Evolutionary conservation across 1,140 invertebrate species (phyloP).

Genomic region (Eciton burchellii): DNA sequence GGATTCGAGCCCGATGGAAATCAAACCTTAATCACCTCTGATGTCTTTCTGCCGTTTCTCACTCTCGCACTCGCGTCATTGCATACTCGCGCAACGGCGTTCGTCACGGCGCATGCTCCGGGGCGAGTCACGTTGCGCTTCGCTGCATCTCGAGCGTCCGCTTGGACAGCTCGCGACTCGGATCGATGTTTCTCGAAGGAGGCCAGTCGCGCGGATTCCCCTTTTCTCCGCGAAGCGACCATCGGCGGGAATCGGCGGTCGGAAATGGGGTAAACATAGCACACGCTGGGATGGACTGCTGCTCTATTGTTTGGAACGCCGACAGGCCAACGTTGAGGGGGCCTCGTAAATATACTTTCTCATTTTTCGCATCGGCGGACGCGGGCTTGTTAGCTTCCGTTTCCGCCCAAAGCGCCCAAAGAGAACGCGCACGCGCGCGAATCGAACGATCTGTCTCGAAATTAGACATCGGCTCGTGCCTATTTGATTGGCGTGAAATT

Average conservation of each 20-base stretch:
- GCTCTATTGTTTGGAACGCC: neutral
- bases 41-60: constrained; percentile 29
- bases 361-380: neutral
- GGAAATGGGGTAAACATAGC: neutral
- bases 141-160: neutral
- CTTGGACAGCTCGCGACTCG: constrained; percentile 30
- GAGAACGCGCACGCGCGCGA: no score
- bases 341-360: neutral
- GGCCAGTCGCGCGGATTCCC: neutral
- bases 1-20: constrained; percentile 25
- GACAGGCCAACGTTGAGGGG: no score
- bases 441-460: neutral
- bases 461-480: neutral
- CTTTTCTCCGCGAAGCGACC: neutral
- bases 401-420: no score
- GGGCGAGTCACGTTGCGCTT: neutral
- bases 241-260: neutral
- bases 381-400: neutral
- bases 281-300: neutral
- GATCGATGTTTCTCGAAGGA: constrained; percentile 31
- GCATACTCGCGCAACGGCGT: neutral
- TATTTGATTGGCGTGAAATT: neutral
- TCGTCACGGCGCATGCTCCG: neutral
- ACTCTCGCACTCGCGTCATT: neutral
- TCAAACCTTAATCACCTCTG: constrained; percentile 45